phyloP scores from a whole-genome alignment of 2,797 vertebrate species.

The Meda fulgida region DNA sequence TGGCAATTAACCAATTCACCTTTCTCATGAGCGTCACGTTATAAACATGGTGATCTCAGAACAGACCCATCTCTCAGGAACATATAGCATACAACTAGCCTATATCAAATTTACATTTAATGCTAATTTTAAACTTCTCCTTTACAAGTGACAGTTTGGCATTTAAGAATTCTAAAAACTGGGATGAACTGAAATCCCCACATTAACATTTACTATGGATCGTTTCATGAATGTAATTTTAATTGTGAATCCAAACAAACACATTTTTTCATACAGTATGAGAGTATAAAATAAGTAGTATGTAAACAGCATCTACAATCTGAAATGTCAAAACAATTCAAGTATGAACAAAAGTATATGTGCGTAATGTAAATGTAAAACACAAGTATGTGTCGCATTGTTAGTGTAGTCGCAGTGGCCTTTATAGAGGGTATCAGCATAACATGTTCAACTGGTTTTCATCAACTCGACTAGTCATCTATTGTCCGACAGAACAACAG shows the following conservation, averaged over 20 bases:
- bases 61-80: background rate
- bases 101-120: background rate
- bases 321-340: background rate
- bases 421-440: background rate
- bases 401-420: background rate
- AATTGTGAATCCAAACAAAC: background rate
- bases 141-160: background rate
- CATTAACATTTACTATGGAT: background rate
- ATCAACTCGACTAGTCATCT: background rate
- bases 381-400: background rate
- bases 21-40: background rate
- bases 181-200: background rate
- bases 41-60: background rate
- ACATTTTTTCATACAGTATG: background rate
- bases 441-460: slow-evolving; percentile 9
- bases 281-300: background rate
- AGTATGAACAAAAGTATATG: background rate
- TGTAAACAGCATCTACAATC: background rate
- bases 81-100: background rate
- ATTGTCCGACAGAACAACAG: background rate
- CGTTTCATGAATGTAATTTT: too few relatives aligned
- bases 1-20: background rate
- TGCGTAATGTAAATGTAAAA: background rate
- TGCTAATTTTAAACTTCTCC: background rate
- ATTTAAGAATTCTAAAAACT: background rate